These are phyloP conservation scores for Ara ararauna DNA, from an alignment of 2,797 vertebrate genomes.

Conservation along the genomic window DNA sequence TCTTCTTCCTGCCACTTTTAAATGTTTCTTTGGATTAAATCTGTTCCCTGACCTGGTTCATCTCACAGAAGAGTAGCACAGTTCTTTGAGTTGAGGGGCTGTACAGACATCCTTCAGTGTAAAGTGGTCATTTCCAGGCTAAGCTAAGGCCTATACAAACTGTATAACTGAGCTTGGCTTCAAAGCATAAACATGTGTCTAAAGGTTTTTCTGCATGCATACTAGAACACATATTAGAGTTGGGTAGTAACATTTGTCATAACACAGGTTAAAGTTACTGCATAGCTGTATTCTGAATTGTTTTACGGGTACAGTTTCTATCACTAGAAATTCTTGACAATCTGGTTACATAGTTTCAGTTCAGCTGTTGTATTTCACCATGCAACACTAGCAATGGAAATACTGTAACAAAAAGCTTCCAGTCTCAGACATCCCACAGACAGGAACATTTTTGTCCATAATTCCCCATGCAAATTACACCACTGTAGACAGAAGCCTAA, in stretches of 20 bases:
- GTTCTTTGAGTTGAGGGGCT: not conserved
- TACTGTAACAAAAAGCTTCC: not conserved
- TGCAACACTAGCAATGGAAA: not conserved
- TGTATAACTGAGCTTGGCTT: not conserved
- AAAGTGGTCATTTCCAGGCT: not conserved
- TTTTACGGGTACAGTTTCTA: not conserved
- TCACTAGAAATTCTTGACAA: not conserved
- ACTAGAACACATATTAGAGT: not conserved
- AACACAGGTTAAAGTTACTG: not conserved
- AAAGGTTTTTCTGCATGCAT: not conserved
- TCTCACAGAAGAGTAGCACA: not conserved
- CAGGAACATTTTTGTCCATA: not conserved
- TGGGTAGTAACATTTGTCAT: not conserved
- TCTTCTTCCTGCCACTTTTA: not conserved
- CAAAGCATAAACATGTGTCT: not conserved
- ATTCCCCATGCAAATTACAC: not conserved
- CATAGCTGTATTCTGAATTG: not conserved
- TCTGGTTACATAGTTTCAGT: not conserved
- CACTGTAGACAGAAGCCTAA: not conserved
- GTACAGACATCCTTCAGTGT: not conserved
- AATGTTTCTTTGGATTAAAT: not conserved
- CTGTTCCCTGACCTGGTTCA: not conserved
- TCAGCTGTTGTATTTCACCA: not conserved
- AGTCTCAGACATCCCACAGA: not conserved
- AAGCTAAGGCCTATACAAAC: not conserved